Percentiles rank a stretch among this genome's conserved stretches.
phyloP scores from a whole-genome alignment of 2,888 invertebrate genomes.

The Hyalella azteca region DNA sequence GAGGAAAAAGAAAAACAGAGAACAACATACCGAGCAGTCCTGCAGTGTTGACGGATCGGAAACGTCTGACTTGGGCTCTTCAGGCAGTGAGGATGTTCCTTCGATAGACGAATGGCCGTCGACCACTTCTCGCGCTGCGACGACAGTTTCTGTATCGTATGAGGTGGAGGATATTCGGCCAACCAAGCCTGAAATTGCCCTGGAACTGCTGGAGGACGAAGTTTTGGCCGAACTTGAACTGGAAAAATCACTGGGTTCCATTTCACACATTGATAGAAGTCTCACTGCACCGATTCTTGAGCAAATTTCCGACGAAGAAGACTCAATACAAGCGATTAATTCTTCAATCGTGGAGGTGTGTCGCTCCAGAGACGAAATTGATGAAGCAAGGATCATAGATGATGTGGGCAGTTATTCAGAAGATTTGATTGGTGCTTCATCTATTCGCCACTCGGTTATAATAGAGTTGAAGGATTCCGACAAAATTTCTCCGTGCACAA shows the following conservation, averaged over 20 bases:
- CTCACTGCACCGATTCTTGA: no score
- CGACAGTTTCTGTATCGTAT: constrained; percentile 35
- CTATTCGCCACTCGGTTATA: constrained; percentile 56
- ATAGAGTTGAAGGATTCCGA: constrained; percentile 55
- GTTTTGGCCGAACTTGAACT: constrained; percentile 45
- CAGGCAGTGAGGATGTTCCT: constrained; percentile 52
- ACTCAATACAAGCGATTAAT: constrained; percentile 1
- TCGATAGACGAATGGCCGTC: constrained; percentile 56
- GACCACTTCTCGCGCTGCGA: constrained; percentile 43
- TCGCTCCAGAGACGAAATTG: constrained; percentile 9
- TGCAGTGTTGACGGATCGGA: constrained; percentile 49
- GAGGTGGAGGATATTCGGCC: constrained; percentile 42
- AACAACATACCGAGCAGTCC: background rate
- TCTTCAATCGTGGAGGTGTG: constrained; percentile 20
- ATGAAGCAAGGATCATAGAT: constrained; percentile 37
- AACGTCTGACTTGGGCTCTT: constrained; percentile 56
- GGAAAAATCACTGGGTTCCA: background rate
- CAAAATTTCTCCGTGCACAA: constrained; percentile 40
- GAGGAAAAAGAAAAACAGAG: constrained; percentile 43
- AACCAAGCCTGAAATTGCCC: constrained; percentile 52
- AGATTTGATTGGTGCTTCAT: constrained; percentile 44
- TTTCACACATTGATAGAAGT: background rate
- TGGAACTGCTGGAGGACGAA: constrained; percentile 51
- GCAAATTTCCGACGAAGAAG: background rate
- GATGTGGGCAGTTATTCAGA: constrained; percentile 38